Conservation (phyloP, 2,113 vertebrate genomes). For the Mus spicilegus region DNA sequence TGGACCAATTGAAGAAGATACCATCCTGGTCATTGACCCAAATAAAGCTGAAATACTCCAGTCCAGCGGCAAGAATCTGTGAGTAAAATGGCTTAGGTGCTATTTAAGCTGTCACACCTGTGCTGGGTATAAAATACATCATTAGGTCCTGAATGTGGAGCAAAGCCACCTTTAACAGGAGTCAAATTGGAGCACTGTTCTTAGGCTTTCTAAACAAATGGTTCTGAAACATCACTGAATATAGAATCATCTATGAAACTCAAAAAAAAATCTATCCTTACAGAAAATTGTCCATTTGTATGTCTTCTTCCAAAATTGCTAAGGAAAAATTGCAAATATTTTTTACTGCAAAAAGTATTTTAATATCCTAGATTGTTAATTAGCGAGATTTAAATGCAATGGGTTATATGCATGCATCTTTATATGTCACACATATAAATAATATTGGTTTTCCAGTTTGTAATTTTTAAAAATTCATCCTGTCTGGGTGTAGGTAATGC, state of each 20-base stretch:
- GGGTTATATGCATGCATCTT: background rate
- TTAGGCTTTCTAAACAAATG: constrained; percentile 43
- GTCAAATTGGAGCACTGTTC: background rate
- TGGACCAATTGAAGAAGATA: constrained; percentile 95
- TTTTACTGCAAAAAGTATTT: background rate
- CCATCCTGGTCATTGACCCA: constrained; percentile 93
- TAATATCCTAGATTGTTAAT: background rate
- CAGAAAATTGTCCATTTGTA: background rate
- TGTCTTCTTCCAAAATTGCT: background rate
- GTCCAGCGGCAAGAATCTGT: constrained; percentile 94
- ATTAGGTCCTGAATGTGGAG: background rate
- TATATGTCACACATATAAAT: background rate
- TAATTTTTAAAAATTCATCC: background rate
- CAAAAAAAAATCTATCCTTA: background rate
- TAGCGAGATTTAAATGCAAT: background rate
- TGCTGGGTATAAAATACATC: background rate
- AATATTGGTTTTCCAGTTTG: background rate
- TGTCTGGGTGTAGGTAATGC: background rate
- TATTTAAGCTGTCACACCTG: background rate
- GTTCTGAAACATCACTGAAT: constrained; percentile 27
- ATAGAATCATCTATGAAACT: background rate
- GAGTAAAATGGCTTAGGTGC: constrained; percentile 79
- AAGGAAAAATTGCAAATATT: background rate
- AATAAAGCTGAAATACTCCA: constrained; percentile 90
- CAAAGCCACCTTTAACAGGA: background rate